These are phyloP conservation scores for Synergus itoensis DNA, from an alignment of 2,888 invertebrate genomes.

Conservation along the genomic window DNA sequence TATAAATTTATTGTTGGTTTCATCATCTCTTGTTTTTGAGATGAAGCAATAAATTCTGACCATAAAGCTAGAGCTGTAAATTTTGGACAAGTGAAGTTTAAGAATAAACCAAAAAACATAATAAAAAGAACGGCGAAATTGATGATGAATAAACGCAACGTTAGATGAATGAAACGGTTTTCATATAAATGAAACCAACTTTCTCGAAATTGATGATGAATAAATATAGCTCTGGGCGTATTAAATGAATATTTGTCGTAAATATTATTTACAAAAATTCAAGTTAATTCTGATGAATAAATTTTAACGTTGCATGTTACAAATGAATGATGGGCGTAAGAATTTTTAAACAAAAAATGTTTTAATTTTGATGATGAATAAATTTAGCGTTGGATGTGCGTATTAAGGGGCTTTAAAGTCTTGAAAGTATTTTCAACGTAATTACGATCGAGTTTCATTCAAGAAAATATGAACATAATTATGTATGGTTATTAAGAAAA, in stretches of 20 bases:
- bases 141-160: constrained; percentile 22
- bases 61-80: neutral
- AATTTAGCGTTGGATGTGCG: neutral
- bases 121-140: neutral
- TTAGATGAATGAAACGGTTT: neutral
- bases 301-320: neutral
- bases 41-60: neutral
- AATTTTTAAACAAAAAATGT: neutral
- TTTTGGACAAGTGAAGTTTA: neutral
- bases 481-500: neutral
- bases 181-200: neutral
- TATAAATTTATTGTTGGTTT: too few relatives aligned
- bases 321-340: neutral
- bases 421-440: neutral
- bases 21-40: too few relatives aligned
- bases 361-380: constrained; percentile 9
- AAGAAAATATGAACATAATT: neutral
- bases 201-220: neutral
- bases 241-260: neutral
- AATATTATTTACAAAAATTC: neutral
- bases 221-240: neutral
- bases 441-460: neutral
- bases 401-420: neutral
- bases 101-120: neutral
- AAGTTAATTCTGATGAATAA: neutral